These are phyloP conservation scores for Zygogramma bicolorata DNA, from an alignment of 2,888 invertebrate species.

Conservation along the genomic window DNA sequence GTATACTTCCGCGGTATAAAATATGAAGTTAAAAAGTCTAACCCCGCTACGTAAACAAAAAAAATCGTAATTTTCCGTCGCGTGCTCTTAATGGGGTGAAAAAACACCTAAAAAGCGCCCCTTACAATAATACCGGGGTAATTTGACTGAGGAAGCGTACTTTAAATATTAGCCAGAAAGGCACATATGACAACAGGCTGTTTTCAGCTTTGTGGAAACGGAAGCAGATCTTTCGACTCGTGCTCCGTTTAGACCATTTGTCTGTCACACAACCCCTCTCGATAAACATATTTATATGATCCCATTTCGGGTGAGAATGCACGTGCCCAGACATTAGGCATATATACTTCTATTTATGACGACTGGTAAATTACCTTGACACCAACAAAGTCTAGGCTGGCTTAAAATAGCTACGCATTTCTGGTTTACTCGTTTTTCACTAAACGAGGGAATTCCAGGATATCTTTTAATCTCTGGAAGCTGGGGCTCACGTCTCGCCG, in stretches of 20 bases:
- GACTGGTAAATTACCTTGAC: constrained; percentile 66
- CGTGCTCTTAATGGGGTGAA: constrained; percentile 42
- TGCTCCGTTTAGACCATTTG: constrained; percentile 64
- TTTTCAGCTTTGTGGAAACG: constrained; percentile 67
- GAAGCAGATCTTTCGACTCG: constrained; percentile 63
- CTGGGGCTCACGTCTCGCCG: neutral
- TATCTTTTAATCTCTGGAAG: constrained; percentile 19
- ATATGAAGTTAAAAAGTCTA: too few relatives aligned
- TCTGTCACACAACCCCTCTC: constrained; percentile 62
- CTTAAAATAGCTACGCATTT: constrained; percentile 48
- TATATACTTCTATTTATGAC: constrained; percentile 63
- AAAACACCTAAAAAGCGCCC: constrained; percentile 42
- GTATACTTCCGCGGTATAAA: too few relatives aligned
- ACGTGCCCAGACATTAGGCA: constrained; percentile 56
- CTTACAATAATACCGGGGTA: constrained; percentile 55
- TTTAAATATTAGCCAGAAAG: constrained; percentile 62
- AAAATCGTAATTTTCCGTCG: constrained; percentile 53
- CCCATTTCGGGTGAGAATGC: constrained; percentile 62
- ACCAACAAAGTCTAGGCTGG: constrained; percentile 63
- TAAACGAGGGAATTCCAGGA: constrained; percentile 20
- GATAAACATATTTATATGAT: constrained; percentile 62
- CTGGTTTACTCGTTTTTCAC: constrained; percentile 46
- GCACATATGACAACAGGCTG: constrained; percentile 65
- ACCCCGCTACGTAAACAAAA: constrained; percentile 55
- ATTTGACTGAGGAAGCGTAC: constrained; percentile 60